Evolutionary conservation across 2,113 vertebrate species (phyloP).

Genomic region (Galeopterus variegatus): DNA sequence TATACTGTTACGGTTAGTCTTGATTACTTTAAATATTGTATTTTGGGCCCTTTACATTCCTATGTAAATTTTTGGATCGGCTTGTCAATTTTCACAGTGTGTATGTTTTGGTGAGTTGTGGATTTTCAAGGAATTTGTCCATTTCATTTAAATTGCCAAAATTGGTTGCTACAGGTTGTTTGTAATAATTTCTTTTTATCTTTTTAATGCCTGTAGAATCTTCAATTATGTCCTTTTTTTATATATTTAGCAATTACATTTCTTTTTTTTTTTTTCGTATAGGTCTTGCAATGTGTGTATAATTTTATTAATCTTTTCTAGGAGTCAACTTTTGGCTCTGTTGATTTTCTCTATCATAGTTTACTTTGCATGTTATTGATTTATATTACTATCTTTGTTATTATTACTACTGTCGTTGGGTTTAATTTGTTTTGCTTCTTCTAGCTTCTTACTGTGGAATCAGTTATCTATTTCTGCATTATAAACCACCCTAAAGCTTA

Average conservation of each 20-base stretch:
- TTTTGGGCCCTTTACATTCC: background rate
- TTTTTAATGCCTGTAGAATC: background rate
- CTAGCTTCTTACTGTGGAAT: background rate
- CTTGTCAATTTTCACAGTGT: background rate
- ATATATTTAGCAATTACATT: background rate
- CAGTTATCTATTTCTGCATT: background rate
- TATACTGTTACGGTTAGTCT: background rate
- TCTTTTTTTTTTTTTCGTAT: background rate
- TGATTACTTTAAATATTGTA: background rate
- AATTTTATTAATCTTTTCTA: background rate
- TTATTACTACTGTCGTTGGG: background rate
- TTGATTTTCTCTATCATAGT: background rate
- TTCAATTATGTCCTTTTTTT: background rate
- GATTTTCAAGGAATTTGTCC: background rate
- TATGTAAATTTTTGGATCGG: background rate
- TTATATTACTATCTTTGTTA: background rate
- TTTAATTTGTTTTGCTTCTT: background rate
- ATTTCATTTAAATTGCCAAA: background rate
- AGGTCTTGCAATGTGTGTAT: background rate
- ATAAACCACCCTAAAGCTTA: background rate
- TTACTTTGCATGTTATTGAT: conserved; percentile 28
- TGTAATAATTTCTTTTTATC: background rate
- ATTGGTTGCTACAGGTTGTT: background rate
- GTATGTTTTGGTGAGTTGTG: background rate
- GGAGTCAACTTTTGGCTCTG: background rate